Conservation (phyloP, 2,797 vertebrate genomes). For the Botia kubotai region DNA sequence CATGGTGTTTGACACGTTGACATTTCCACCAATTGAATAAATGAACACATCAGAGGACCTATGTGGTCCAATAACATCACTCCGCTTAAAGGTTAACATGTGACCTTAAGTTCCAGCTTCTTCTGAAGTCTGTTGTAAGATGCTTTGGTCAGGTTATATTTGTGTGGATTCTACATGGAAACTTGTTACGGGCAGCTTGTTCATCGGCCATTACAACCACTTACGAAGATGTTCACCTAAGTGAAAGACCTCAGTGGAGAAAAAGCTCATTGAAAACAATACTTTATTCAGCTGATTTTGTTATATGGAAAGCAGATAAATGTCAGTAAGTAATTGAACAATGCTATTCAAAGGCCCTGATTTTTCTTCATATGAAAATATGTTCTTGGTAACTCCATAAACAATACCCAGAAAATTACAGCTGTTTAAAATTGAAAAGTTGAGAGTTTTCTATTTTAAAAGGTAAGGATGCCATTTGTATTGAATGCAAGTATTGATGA, state of each 20-base stretch:
- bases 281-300: not conserved
- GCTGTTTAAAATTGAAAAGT: too few species aligned
- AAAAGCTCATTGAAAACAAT: not conserved
- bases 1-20: slow-evolving; percentile 52
- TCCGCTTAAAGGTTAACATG: slow-evolving; percentile 59
- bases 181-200: slow-evolving; percentile 1
- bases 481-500: too few species aligned
- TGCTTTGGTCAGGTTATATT: slow-evolving; percentile 35
- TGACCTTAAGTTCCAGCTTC: slow-evolving; percentile 53
- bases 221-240: not conserved
- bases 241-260: not conserved
- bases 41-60: slow-evolving; percentile 49
- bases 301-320: not conserved
- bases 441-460: too few species aligned
- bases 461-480: too few species aligned
- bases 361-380: too few species aligned
- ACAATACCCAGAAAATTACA: too few species aligned
- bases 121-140: slow-evolving; percentile 35
- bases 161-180: slow-evolving; percentile 17
- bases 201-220: slow-evolving; percentile 13
- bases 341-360: not conserved
- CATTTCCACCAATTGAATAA: slow-evolving; percentile 62
- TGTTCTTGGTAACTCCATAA: too few species aligned
- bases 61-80: slow-evolving; percentile 52
- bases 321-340: not conserved